A percentile compares a stretch with the other conserved stretches of the same genome.
phyloP scores from a whole-genome alignment of 1,140 invertebrate species.

The Drosophila burlai region DNA sequence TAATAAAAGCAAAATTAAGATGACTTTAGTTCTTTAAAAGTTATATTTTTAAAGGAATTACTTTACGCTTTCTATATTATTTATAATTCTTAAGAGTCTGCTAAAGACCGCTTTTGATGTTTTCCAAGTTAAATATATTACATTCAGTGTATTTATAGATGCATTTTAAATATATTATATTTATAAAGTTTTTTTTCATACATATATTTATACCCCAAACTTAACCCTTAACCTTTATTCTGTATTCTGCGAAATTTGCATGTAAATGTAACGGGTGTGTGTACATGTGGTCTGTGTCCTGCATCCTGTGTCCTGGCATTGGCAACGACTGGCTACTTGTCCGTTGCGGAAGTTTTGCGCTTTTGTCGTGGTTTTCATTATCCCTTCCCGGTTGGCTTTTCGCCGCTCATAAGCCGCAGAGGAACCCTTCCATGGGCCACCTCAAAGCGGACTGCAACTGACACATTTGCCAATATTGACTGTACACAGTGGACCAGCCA shows the following conservation, averaged over 20 bases:
- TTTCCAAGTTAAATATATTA: not conserved
- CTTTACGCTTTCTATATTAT: not conserved
- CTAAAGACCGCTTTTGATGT: not conserved
- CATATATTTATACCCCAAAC: not conserved
- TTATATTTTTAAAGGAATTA: not conserved
- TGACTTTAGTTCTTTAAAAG: not conserved
- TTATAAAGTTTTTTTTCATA: too few species aligned
- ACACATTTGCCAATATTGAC: conserved; percentile 82
- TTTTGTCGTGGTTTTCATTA: conserved; percentile 82
- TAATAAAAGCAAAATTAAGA: not conserved
- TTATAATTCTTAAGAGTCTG: not conserved
- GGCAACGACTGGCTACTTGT: conserved; percentile 27
- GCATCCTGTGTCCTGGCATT: conserved; percentile 33
- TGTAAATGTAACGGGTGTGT: conserved; percentile 27
- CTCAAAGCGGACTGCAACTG: conserved; percentile 61
- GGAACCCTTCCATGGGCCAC: conserved; percentile 15
- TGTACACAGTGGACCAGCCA: conserved; percentile 43
- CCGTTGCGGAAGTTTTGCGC: conserved; percentile 64
- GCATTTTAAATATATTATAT: not conserved
- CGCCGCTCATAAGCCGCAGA: conserved; percentile 70
- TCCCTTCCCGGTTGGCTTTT: conserved; percentile 71
- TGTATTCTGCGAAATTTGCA: conserved; percentile 31
- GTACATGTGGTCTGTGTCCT: conserved; percentile 20
- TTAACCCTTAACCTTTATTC: not conserved
- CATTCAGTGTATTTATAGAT: not conserved